Evolutionary conservation across 2,797 vertebrate species (phyloP).

Genomic region (Clarias fuscus): DNA sequence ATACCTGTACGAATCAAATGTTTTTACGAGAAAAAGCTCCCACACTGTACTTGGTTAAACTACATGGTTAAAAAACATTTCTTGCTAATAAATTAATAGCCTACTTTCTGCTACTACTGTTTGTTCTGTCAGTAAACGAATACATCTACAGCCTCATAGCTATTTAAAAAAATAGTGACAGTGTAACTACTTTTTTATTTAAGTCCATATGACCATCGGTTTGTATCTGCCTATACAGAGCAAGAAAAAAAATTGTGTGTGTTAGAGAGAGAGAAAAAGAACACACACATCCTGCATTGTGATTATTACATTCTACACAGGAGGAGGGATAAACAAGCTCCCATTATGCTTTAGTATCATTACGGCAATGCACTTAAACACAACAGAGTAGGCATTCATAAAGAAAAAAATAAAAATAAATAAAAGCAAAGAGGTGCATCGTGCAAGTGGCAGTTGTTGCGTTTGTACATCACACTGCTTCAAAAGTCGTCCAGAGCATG

Average conservation of each 20-base stretch:
- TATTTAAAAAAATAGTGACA: too few relatives aligned
- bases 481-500: constrained; percentile 15
- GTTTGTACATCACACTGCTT: constrained; percentile 3
- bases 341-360: neutral
- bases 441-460: constrained; percentile 9
- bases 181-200: too few relatives aligned
- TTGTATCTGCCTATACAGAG: neutral
- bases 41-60: neutral
- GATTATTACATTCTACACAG: neutral
- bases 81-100: neutral
- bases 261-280: neutral
- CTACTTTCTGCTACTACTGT: neutral
- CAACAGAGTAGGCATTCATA: neutral
- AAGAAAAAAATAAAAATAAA: neutral
- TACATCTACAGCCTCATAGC: neutral
- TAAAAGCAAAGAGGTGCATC: neutral
- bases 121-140: neutral
- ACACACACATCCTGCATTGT: neutral
- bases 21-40: neutral
- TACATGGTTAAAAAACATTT: neutral
- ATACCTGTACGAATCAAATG: neutral
- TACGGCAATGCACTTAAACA: neutral
- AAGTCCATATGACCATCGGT: constrained; percentile 8
- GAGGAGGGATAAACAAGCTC: neutral
- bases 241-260: neutral